Base-by-base conservation (phyloP, 2,113 vertebrate genomes). In the Vulpes lagopus region DNA sequence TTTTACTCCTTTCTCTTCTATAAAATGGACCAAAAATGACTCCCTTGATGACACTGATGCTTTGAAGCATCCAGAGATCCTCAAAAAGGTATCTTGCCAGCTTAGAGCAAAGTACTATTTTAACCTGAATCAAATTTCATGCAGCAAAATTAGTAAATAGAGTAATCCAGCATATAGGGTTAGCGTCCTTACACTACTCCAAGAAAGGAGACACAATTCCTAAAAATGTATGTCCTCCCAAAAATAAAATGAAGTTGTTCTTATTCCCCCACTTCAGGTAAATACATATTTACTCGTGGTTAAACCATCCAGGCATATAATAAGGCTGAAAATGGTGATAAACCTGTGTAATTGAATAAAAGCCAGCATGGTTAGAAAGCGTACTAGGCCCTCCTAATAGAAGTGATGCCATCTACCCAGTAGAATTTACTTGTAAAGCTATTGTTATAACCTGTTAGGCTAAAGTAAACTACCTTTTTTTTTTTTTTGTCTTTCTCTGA, bases 391-490 rank as follows among this genome's bases (percentile, higher is more conserved):
- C 12, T 87, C 7, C 62, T 94, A 89, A 32, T 14, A 19, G 0
- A 96, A 25, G 22, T 69, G 65, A 96, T 62, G 86, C 8, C 55
- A 64, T 79, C 78, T 97, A 89, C 6, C 30, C 51, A 71, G 11
- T 32, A 57, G 43, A 86, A 69, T 84, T 53, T 94, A 92, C 89
- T 57, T 84, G 14, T 95, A 92, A 59, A 97, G 78, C 92, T 94
- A 94, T 17, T 94, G 30, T 38, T 80, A 62, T 95, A 87, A 91
- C 10, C 20, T 89, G 30, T 96, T 64, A 97, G 32, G 38, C 96
- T 67, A 95, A 97, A 94, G 85, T 5, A 81, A 5, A 23, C 38
- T 73, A 51, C 91, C 98, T 88, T 62, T 43, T 6, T 43, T 43
- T 43, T 43, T 43, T 43, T 43, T 43, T 43, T 43, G 5, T 43